phyloP scores from a whole-genome alignment of 2,888 invertebrate genomes.

The Rosalia funebris region DNA sequence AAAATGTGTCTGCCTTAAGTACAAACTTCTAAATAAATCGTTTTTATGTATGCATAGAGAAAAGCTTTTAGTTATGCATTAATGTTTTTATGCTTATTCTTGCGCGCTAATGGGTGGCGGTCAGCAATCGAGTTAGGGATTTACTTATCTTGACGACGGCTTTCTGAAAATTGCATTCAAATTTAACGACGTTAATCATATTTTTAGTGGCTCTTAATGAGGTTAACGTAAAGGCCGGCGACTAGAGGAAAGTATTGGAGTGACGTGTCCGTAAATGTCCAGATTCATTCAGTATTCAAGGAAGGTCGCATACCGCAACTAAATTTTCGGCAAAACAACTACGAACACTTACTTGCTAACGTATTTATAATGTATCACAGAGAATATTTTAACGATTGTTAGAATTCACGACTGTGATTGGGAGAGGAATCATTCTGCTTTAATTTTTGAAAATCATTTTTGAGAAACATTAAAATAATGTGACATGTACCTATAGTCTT shows the following conservation, averaged over 20 bases:
- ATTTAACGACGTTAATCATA: constrained; percentile 33
- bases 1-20: too few species aligned
- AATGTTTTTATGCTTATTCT: constrained; percentile 37
- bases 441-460: too few species aligned
- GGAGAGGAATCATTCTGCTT: too few species aligned
- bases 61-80: constrained; percentile 39
- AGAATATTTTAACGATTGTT: too few species aligned
- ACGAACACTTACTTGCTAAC: neutral
- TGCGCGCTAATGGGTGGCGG: constrained; percentile 36
- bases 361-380: neutral
- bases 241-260: neutral
- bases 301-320: constrained; percentile 13
- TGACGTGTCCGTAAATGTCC: neutral
- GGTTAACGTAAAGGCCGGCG: constrained; percentile 10
- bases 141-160: constrained; percentile 36
- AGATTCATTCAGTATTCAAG: constrained; percentile 24
- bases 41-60: constrained; percentile 12
- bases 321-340: neutral
- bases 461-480: too few species aligned
- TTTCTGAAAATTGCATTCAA: constrained; percentile 33
- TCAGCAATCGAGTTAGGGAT: constrained; percentile 31
- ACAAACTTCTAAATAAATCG: neutral
- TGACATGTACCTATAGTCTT: too few species aligned
- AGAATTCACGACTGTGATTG: too few species aligned
- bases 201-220: constrained; percentile 31